Percentiles rank a stretch among this genome's conserved stretches.
phyloP scores from a whole-genome alignment of 2,888 invertebrate species.

The Drosophila mulleri region DNA sequence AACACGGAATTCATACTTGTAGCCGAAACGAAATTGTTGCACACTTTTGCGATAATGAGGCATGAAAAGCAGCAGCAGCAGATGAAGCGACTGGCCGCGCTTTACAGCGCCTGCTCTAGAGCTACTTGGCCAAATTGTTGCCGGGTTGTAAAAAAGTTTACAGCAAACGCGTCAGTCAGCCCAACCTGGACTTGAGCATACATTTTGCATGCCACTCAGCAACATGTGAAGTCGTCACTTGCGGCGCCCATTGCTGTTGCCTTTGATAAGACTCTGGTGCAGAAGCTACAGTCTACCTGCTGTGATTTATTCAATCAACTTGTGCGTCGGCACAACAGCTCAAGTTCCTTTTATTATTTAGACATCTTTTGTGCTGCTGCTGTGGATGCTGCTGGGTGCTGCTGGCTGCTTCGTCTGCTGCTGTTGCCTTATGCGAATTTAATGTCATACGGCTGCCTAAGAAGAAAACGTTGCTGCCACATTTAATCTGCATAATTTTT shows the following conservation, averaged over 20 bases:
- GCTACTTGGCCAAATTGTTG: conserved; percentile 77
- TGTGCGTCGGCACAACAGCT: conserved; percentile 60
- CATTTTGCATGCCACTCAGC: conserved; percentile 62
- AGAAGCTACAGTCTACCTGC: conserved; percentile 53
- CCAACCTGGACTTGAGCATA: conserved; percentile 38
- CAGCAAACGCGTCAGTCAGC: conserved; percentile 16
- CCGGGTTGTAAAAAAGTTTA: conserved; percentile 66
- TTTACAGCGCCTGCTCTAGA: conserved; percentile 50
- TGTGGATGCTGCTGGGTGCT: not conserved
- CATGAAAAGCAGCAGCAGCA: conserved; percentile 51
- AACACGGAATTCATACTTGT: conserved; percentile 37
- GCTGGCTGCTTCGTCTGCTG: conserved; percentile 1
- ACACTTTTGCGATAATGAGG: conserved; percentile 71
- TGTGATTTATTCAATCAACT: conserved; percentile 78
- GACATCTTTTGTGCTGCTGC: conserved; percentile 57
- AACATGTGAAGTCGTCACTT: conserved; percentile 38
- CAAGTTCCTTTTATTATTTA: conserved; percentile 74
- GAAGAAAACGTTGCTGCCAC: conserved; percentile 61
- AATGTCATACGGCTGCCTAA: conserved; percentile 68
- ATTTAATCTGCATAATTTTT: conserved; percentile 80
- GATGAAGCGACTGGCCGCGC: not conserved
- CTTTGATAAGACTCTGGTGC: conserved; percentile 22
- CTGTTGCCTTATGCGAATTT: conserved; percentile 69
- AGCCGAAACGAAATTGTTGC: conserved; percentile 48
- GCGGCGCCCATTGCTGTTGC: not conserved